Base-by-base conservation (phyloP, 1,140 invertebrate genomes). In the Dufourea novaeangliae region DNA sequence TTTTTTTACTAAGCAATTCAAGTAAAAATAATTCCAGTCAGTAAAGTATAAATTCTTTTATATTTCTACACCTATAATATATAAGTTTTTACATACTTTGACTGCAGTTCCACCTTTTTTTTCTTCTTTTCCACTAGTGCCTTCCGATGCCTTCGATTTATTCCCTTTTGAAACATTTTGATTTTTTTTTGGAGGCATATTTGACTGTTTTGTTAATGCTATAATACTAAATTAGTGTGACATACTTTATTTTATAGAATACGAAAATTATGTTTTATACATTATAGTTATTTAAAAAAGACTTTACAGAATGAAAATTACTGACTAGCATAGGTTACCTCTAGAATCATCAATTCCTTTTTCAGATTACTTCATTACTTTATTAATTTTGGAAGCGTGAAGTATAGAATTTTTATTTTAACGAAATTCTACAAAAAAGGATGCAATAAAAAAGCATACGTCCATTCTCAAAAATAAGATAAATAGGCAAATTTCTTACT, bases 101-200 rank as follows among this genome's bases (percentile, higher is more conserved):
- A 85, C 79, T 22, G 84, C n/a, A 20, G 25, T 79, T 56, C 82
- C 83, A 46, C 70, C 71, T 64, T 85, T 85, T 17, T 84, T 84
- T 32, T 82, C 82, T 14, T 56, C 25, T 39, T 85, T 84, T 2
- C 54, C 69, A 4, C n/a, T 25, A 7, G n/a, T 39, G 6, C 93
- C 92, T 83, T 94, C 94, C 37, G 91, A 91, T 22, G 92, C 90
- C 89, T 95, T 95, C 22, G 94, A 94, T 79, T 94, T 94, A 41
- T 88, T 88, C 34, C 82, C 87, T 37, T 90, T 90, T 29, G 90
- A 88, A 50, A 90, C 90, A 78, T 91, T 91, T 17, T 92, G 84
- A 82, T 92, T 93, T 86, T 96, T 96, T 92, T 96, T 96, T 10
- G 95, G 95, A 52, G 95, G 94, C 95, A 96, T 95, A 81, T 85